phyloP scores from a whole-genome alignment of 1,140 invertebrate species.

The Melipona quadrifasciata region DNA sequence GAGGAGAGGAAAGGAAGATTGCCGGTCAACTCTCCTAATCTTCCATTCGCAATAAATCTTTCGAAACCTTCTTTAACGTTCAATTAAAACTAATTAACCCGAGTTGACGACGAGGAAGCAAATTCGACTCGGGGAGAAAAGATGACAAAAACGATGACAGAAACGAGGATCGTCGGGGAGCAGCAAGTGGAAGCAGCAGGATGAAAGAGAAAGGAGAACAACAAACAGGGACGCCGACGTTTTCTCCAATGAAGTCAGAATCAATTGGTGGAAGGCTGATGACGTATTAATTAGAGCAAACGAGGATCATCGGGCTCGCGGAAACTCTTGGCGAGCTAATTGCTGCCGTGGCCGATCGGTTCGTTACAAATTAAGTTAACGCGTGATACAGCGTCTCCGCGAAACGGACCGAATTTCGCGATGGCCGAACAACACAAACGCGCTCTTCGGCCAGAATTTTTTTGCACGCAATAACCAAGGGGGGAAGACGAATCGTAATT shows the following conservation, averaged over 20 bases:
- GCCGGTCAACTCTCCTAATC: not conserved
- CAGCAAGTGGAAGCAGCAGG: not conserved
- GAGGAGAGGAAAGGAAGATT: too few relatives aligned
- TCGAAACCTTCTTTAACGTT: too few relatives aligned
- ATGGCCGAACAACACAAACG: conserved; percentile 21
- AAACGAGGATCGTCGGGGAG: not conserved
- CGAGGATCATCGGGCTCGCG: too few relatives aligned
- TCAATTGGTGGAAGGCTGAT: not conserved
- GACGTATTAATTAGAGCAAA: conserved; percentile 27
- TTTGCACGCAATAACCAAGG: conserved; percentile 7
- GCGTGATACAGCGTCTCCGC: not conserved
- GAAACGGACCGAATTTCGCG: conserved; percentile 17
- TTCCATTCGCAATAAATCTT: not conserved
- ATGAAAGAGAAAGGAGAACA: not conserved
- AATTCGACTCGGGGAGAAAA: not conserved
- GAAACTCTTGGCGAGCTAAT: conserved; percentile 13
- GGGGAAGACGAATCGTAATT: conserved; percentile 53
- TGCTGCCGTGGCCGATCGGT: not conserved
- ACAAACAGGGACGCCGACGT: too few relatives aligned
- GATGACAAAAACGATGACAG: not conserved
- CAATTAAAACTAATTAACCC: not conserved
- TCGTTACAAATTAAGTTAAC: conserved; percentile 37
- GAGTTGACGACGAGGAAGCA: not conserved
- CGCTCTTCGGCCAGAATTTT: not conserved
- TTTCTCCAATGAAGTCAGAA: not conserved